Base-by-base conservation (phyloP, 2,113 vertebrate species). In the Octodon degus region DNA sequence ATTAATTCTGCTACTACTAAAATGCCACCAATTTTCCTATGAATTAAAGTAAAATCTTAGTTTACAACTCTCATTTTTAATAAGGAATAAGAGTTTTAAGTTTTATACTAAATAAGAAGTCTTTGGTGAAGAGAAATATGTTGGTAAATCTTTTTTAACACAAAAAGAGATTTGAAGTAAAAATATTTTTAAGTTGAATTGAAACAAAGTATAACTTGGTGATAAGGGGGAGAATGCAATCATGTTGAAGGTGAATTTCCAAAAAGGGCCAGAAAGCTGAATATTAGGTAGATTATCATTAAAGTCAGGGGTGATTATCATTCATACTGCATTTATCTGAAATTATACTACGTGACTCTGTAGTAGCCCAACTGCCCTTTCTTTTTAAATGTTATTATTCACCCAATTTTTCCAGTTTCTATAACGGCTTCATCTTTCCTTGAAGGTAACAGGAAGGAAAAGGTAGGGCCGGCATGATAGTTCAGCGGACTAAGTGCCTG, bases 41-140 rank as follows among this genome's bases (percentile, higher is more conserved):
- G 55, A 94, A 83, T 90, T 90, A 81, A 86, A 84, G 74, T 43
- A 53, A 86, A 77, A 63, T 86, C 8, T 93, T 86, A 90, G 8
- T 55, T 94, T 89, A 85, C 13, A 32, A 5, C 17, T 77, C 27
- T 95, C 11, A 12, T 67, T 94, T 93, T 87, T 86, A 94, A 91
- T 19, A 12, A 84, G 94, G 9, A 72, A 50, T 10, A 91, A 85
- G 16, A 86, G 12, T 25, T 89, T 65, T 83, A 93, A 74, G 72
- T 85, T 89, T 25, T 91, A 0, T 83, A 27, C 2, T 74, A 82
- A 96, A 77, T 32, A 1, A 11, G 20, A 84, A 62, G 3, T 89
- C 53, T 79, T 95, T 89, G n/a, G 13, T 79, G 62, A 86, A 79
- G 37, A 67, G 34, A 86, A 76, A 93, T 84, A 7, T 53, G 4